Evolutionary conservation across 1,140 invertebrate species (phyloP), one percentile per base, ranked within the genome.

Genomic region (Streblospio benedicti): DNA sequence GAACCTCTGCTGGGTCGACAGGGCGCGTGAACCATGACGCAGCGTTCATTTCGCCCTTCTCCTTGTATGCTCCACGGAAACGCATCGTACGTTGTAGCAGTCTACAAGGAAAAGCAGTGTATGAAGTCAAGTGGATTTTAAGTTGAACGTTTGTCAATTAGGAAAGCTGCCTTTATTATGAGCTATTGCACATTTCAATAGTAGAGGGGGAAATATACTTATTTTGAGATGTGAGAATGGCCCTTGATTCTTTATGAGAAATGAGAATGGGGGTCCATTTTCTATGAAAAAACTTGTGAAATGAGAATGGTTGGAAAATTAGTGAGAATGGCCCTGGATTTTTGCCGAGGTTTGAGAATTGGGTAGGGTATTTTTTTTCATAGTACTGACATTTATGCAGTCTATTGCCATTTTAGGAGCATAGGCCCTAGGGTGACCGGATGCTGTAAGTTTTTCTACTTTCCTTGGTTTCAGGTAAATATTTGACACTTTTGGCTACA

Each of bases 1-100:
- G 89, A 62, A 94, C 93, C 16, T 30, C 57, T 16, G 23, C 27
- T 5, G 47, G n/a, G 41, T 33, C 32, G 4, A 59, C 57, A 67
- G 76, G 76, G 55, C 69, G 64, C 49, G 68, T 65, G 63, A 78
- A 78, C 76, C 76, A 78, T 49, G 73, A 69, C 23, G 74, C 69
- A 28, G 76, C 76, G 68, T 73, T 72, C 5, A 74, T 52, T 41
- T 78, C 75, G 25, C 68, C 70, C 61, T 72, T 77, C 20, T 73
- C 71, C 61, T 74, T 61, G 57, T 72, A 69, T 0, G 65, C 55
- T 31, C 75, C 75, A 62, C 74, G 65, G 61, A 70, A 76, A 27
- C 66, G 69, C 25, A 63, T 65, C 25, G 77, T 71, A 64, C 66
- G 73, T 54, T 70, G 62, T 38, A 77, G 65, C 51, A 77, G 64